These are phyloP conservation scores for Drosophila biarmipes DNA, from an alignment of 1,140 invertebrate species.

Conservation along the genomic window DNA sequence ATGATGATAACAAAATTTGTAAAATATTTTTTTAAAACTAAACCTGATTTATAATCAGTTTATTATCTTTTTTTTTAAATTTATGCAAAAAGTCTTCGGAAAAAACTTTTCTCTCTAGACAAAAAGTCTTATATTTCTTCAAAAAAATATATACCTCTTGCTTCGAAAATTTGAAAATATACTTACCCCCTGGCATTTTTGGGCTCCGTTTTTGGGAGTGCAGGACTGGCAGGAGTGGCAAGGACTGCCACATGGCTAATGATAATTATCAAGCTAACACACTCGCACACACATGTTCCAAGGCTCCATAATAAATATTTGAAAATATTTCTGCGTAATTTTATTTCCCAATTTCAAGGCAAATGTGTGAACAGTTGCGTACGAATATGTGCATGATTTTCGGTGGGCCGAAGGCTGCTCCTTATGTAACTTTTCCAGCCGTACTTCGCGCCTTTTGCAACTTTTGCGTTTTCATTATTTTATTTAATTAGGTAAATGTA, in stretches of 20 bases:
- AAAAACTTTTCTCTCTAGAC: too few species aligned
- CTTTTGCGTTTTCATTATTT: conserved; percentile 80
- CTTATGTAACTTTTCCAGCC: conserved; percentile 39
- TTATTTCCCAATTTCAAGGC: conserved; percentile 64
- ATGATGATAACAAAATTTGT: too few species aligned
- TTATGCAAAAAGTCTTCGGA: too few species aligned
- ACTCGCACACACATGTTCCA: conserved; percentile 14
- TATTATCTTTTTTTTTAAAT: too few species aligned
- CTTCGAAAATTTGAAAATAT: not conserved
- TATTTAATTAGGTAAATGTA: conserved; percentile 83
- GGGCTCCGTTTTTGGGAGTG: not conserved
- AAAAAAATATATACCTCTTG: not conserved
- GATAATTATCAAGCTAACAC: conserved; percentile 69
- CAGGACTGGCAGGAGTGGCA: conserved; percentile 7
- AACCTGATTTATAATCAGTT: too few species aligned
- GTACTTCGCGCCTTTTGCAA: conserved; percentile 70
- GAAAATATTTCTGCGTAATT: conserved; percentile 64
- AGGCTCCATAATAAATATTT: conserved; percentile 59
- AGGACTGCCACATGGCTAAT: conserved; percentile 61
- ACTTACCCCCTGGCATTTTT: not conserved
- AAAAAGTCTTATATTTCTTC: too few species aligned
- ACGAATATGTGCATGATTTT: conserved; percentile 12
- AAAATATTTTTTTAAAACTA: not conserved
- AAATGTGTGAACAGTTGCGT: conserved; percentile 57
- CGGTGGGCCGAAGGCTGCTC: conserved; percentile 8